These are phyloP conservation scores for Labrus mixtus DNA, from an alignment of 2,113 vertebrate genomes.

Conservation along the genomic window DNA sequence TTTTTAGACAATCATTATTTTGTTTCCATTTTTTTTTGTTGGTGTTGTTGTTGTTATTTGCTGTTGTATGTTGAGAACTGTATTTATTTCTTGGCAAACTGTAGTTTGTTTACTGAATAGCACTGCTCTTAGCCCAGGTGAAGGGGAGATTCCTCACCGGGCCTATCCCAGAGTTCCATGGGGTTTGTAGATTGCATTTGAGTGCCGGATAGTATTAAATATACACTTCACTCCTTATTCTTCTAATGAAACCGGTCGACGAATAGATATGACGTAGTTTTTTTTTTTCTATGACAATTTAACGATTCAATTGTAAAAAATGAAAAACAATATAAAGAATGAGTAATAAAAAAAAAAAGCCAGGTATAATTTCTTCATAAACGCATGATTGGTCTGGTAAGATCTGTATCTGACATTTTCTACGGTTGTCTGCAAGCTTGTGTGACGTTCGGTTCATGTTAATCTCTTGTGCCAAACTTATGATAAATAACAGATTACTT, in stretches of 20 bases:
- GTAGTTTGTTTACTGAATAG: slow-evolving; percentile 98
- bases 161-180: slow-evolving; percentile 83
- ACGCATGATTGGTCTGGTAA: slow-evolving; percentile 99
- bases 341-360: slow-evolving; percentile 75
- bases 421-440: slow-evolving; percentile 98
- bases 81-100: slow-evolving; percentile 99
- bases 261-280: slow-evolving; percentile 93
- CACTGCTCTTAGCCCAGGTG: slow-evolving; percentile 92
- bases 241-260: slow-evolving; percentile 95
- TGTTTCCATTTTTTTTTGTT: slow-evolving; percentile 76
- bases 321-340: slow-evolving; percentile 71
- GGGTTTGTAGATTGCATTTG: slow-evolving; percentile 90
- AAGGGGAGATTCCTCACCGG: slow-evolving; percentile 82
- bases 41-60: slow-evolving; percentile 95
- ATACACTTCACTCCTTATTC: slow-evolving; percentile 93
- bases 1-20: slow-evolving; percentile 99
- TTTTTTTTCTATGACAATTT: slow-evolving; percentile 92
- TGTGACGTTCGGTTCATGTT: slow-evolving; percentile 98
- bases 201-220: slow-evolving; percentile 94
- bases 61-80: slow-evolving; percentile 94
- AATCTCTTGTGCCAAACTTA: slow-evolving; percentile 97
- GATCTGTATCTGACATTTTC: slow-evolving; percentile 96
- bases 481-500: slow-evolving; percentile 93
- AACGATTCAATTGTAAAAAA: slow-evolving; percentile 94
- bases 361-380: slow-evolving; percentile 95